Percentiles rank a stretch among this genome's conserved stretches.
phyloP scores from a whole-genome alignment of 2,888 invertebrate genomes.

The Antheraea assamensis region DNA sequence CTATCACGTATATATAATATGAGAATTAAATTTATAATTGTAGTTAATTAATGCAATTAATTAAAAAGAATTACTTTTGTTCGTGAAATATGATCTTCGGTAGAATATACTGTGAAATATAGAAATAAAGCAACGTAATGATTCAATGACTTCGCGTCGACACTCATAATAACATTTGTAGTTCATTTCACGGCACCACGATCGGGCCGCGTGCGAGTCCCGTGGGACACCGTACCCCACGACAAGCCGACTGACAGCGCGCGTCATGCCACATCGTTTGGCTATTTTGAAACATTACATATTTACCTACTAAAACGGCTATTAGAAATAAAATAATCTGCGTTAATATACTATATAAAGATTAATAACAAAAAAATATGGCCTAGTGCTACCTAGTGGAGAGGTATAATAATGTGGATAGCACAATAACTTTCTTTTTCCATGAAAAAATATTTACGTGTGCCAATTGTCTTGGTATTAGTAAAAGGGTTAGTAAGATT shows the following conservation, averaged over 20 bases:
- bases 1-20: too few relatives aligned
- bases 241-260: neutral
- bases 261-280: neutral
- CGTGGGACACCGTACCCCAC: neutral
- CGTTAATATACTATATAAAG: too few relatives aligned
- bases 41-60: too few relatives aligned
- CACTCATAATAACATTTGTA: constrained; percentile 3
- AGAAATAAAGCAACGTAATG: neutral
- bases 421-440: too few relatives aligned
- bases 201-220: neutral
- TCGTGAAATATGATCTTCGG: neutral
- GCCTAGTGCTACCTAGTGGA: too few relatives aligned
- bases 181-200: neutral
- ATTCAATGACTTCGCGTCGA: neutral
- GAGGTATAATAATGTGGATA: too few relatives aligned
- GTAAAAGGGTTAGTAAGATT: too few relatives aligned
- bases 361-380: too few relatives aligned
- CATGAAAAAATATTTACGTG: too few relatives aligned
- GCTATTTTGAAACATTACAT: neutral
- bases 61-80: neutral
- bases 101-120: neutral
- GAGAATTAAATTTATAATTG: too few relatives aligned
- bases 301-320: neutral
- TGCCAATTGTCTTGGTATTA: too few relatives aligned
- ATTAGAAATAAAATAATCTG: neutral